These are phyloP conservation scores for Norana najaformis DNA, from an alignment of 2,888 invertebrate species.

Conservation along the genomic window DNA sequence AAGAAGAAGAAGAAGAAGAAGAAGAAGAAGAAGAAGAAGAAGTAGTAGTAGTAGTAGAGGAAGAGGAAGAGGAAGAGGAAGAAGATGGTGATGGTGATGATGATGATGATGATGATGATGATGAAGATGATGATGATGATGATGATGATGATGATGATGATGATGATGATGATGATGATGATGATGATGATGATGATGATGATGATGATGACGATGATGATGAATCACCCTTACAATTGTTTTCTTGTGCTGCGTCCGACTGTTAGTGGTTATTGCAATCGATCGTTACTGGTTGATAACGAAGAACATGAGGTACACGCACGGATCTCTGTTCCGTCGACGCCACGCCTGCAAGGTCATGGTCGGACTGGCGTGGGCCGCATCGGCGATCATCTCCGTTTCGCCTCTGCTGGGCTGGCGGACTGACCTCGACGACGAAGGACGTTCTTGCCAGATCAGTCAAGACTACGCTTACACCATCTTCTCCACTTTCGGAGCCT, in stretches of 20 bases:
- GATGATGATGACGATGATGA: constrained; percentile 30
- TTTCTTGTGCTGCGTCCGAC: background rate
- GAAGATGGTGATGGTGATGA: too few relatives aligned
- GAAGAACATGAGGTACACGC: constrained; percentile 55
- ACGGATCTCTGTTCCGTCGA: constrained; percentile 42
- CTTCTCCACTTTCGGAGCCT: constrained; percentile 54
- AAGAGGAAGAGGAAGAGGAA: too few relatives aligned
- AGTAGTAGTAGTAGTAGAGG: too few relatives aligned
- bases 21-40: too few relatives aligned
- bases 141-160: constrained; percentile 27
- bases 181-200: constrained; percentile 33
- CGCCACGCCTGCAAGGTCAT: constrained; percentile 52
- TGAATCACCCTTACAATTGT: too few relatives aligned
- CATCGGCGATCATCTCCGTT: constrained; percentile 56
- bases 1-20: too few relatives aligned
- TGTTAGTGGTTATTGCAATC: constrained; percentile 46
- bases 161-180: constrained; percentile 32
- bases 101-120: constrained; percentile 30
- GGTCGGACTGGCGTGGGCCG: constrained; percentile 57
- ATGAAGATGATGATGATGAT: constrained; percentile 24
- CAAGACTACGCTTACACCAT: constrained; percentile 56
- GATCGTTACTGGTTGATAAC: constrained; percentile 62
- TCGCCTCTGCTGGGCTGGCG: constrained; percentile 58
- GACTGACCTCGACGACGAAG: constrained; percentile 33
- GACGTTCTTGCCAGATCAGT: constrained; percentile 43